Percentiles rank a stretch among this genome's conserved stretches.
phyloP scores from a whole-genome alignment of 2,113 vertebrate genomes.

The Cyanoderma ruficeps region DNA sequence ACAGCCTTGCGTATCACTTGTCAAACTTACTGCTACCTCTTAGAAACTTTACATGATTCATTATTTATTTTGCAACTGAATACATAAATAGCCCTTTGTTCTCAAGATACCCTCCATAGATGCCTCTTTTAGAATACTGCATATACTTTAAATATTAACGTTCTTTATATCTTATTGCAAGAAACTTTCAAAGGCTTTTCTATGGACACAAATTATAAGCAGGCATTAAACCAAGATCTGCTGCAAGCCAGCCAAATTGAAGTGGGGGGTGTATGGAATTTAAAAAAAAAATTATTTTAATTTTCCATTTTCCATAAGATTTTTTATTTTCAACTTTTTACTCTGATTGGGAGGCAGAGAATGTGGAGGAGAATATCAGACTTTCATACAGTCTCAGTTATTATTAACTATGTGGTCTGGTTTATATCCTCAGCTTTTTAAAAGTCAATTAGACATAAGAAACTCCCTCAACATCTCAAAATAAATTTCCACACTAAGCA shows the following conservation, averaged over 20 bases:
- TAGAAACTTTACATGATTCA: background rate
- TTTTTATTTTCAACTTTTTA: background rate
- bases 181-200: background rate
- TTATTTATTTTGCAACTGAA: background rate
- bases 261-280: rapidly evolving
- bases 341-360: rapidly evolving
- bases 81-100: background rate
- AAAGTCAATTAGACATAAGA: background rate
- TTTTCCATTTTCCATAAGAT: background rate
- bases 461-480: background rate
- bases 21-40: background rate
- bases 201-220: background rate
- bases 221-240: background rate
- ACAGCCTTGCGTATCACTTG: background rate
- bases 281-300: background rate
- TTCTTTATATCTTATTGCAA: background rate
- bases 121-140: background rate
- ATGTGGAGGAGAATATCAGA: background rate
- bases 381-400: background rate
- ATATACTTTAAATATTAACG: background rate
- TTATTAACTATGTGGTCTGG: background rate
- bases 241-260: background rate
- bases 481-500: background rate
- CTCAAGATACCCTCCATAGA: background rate
- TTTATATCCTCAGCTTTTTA: background rate